phyloP scores from a whole-genome alignment of 2,797 vertebrate species.

The Threskiornis aethiopicus region DNA sequence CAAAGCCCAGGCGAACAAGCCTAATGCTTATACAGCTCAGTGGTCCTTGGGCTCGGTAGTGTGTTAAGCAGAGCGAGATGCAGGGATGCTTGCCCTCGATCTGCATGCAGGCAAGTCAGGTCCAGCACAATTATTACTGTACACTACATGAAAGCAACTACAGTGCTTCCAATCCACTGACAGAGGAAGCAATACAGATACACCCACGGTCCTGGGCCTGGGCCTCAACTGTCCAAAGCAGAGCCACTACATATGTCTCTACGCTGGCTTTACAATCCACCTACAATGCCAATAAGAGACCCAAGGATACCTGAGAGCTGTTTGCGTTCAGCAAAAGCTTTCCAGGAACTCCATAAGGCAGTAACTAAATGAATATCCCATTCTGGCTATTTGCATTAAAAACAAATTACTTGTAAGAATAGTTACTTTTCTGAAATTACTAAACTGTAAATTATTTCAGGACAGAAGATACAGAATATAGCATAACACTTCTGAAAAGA shows the following conservation, averaged over 20 bases:
- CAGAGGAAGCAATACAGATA: neutral
- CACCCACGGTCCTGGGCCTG: neutral
- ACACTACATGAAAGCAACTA: neutral
- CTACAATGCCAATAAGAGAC: neutral
- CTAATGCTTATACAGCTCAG: neutral
- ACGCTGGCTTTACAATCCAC: neutral
- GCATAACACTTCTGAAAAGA: neutral
- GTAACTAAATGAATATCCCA: neutral
- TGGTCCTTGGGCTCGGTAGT: rapidly evolving
- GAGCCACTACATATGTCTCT: neutral
- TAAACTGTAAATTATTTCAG: neutral
- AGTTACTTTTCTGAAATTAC: neutral
- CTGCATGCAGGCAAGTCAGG: neutral
- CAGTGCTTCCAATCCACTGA: neutral
- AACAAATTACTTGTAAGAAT: neutral
- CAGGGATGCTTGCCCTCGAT: neutral
- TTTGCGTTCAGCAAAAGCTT: neutral
- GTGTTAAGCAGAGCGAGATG: neutral
- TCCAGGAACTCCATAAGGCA: neutral
- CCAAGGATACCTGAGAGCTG: neutral
- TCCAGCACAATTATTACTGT: neutral
- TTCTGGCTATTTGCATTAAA: neutral
- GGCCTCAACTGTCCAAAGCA: neutral
- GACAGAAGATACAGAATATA: neutral
- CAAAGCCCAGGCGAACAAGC: neutral